Base-by-base conservation (phyloP, 2,113 vertebrate species). In the Oryzias woworae region DNA sequence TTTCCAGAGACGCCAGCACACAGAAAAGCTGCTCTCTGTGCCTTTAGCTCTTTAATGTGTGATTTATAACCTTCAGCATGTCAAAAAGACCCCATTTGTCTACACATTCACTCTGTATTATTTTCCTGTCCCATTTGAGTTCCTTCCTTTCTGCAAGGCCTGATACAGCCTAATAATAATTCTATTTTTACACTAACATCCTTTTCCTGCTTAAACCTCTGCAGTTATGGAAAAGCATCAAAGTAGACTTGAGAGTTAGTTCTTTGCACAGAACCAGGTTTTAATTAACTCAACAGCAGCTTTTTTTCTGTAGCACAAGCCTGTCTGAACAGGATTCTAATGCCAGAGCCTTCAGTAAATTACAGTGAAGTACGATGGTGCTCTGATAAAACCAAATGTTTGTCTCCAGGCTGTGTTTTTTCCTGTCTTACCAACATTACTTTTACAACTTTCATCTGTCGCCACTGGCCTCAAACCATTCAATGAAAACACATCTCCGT, bases 241-340 rank as follows among this genome's bases (percentile, higher is more conserved):
- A 66, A 59, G 58, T 58, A 20, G 10, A 58, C 42, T 58, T 61
- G 18, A 16, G 52, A 60, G 43, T n/a, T 67, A 22, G 77, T 73
- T 75, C 53, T 48, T 36, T 41, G 50, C 16, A 59, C 46, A 10
- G 58, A 13, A 47, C 53, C 69, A 76, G 66, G 53, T 67, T 74
- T 77, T 80, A 77, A 88, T 88, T 78, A 80, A 71, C 67, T 88
- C 80, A 80, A 71, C 67, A 47, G 60, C 57, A 48, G 41, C 46
- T 81, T 82, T 75, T 58, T 81, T 82, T 75, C 53, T 47, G 66
- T 77, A 58, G 67, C 79, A 57, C 67, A 42, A 78, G 81, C 86
- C 65, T 85, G 89, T 81, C 83, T 79, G 72, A 78, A 90, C 90
- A 88, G 69, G 90, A 87, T 63, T 20, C 75, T 67, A 71, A 86